Base-by-base conservation (phyloP, 2,888 invertebrate species). In the Cistogaster globosa region DNA sequence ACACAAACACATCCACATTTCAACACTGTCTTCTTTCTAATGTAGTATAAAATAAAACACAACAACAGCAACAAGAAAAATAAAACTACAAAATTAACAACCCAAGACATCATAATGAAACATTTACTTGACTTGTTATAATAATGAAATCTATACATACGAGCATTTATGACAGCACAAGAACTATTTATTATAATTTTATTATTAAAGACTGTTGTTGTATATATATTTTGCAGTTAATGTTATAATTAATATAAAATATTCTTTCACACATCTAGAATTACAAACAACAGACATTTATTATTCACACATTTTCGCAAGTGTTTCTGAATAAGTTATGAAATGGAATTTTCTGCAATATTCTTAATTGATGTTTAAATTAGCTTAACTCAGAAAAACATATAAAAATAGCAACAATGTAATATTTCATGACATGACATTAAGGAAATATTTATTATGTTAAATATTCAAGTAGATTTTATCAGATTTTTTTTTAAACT, bases 21-120 rank as follows among this genome's bases (percentile, higher is more conserved):
- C 20, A 36, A 60, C 16, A 8, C 32, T 5, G 26, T 14, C 57
- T 32, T 58, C 32, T 2, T 14, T 36, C 20, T 26, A 26, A 16
- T 8, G 7, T 48, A 57, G 45, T 32, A 14, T 7, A 6, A 20
- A 51, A 16, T 36, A 4, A 55, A 20, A 48, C n/a, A n/a, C n/a
- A n/a, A n/a, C n/a, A n/a, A 57, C 16, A 0, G 26, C 20, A 36
- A 57, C 32, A 8, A 32, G 2, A 6, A 26, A 63, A 42, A 36
- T 1, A 36, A 12, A 72, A 48, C 7, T 72, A 16, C n/a, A 72
- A 51, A 75, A 65, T 76, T 76, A 65, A 63, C 75, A 75, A 75
- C 42, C 75, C 75, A 75, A 75, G 57, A 76, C 65, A 57, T 76
- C 18, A 76, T 67, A 57, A 76, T 76, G 57, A 76, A 76, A 67